These are phyloP conservation scores for Emys orbicularis DNA, from an alignment of 2,797 vertebrate genomes.

Conservation along the genomic window DNA sequence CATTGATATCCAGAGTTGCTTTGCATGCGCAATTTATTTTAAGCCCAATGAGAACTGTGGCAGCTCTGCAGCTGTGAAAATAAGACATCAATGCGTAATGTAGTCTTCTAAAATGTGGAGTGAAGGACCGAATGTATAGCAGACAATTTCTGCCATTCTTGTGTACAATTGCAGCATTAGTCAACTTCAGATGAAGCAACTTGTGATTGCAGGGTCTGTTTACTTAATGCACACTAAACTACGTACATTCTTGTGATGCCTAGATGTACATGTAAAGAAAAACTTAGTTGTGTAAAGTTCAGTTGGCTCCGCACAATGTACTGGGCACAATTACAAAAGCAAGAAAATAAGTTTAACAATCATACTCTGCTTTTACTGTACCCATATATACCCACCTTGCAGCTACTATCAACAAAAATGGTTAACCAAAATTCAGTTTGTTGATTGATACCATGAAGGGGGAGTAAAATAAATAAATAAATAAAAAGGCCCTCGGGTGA, in stretches of 20 bases:
- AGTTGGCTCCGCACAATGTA: background rate
- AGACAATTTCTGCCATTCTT: background rate
- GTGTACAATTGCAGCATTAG: background rate
- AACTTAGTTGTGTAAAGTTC: no score
- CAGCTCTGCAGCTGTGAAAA: no score
- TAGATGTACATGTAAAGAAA: no score
- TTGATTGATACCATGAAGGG: no score
- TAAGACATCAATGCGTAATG: no score
- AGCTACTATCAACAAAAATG: background rate
- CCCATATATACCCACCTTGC: background rate
- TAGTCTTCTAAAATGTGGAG: background rate
- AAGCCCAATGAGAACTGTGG: no score
- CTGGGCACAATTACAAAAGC: background rate
- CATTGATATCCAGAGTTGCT: no score
- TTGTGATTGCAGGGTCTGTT: background rate
- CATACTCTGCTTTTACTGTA: background rate
- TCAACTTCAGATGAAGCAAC: background rate
- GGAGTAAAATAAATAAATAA: background rate
- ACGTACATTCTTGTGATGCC: no score
- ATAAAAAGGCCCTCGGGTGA: background rate
- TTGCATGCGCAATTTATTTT: no score
- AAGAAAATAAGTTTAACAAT: background rate
- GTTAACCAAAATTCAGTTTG: no score
- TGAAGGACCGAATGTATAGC: background rate
- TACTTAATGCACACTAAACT: no score